phyloP scores from a whole-genome alignment of 2,888 invertebrate species.

The Dendrolimus houi region DNA sequence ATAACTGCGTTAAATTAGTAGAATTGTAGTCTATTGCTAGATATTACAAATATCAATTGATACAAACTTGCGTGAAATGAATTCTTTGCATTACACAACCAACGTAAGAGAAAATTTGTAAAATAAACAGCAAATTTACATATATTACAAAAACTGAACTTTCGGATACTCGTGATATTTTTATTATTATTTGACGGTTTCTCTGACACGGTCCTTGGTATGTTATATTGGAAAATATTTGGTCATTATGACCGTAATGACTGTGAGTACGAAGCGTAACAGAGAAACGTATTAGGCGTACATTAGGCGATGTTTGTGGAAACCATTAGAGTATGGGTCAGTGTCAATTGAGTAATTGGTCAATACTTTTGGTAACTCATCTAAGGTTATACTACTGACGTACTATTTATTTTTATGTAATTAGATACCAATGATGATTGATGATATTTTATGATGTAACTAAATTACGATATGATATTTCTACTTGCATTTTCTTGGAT shows the following conservation, averaged over 20 bases:
- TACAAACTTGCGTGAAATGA: too few species aligned
- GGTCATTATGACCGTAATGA: not conserved
- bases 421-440: not conserved
- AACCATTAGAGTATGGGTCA: constrained; percentile 17
- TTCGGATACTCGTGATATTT: not conserved
- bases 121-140: not conserved
- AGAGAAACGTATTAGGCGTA: constrained; percentile 9
- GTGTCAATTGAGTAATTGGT: constrained; percentile 8
- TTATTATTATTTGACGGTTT: constrained; percentile 9
- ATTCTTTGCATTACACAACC: not conserved
- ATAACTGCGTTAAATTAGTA: too few species aligned
- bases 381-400: not conserved
- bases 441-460: too few species aligned
- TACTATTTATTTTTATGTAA: not conserved
- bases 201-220: constrained; percentile 11
- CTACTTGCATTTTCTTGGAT: too few species aligned
- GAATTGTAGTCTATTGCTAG: too few species aligned
- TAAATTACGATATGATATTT: too few species aligned
- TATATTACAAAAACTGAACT: not conserved
- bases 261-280: not conserved
- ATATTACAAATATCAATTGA: too few species aligned
- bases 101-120: not conserved
- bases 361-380: not conserved
- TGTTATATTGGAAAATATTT: not conserved
- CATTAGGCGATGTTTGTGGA: constrained; percentile 15